Conservation (phyloP, 2,113 vertebrate species). For the Pseudorasbora parva region DNA sequence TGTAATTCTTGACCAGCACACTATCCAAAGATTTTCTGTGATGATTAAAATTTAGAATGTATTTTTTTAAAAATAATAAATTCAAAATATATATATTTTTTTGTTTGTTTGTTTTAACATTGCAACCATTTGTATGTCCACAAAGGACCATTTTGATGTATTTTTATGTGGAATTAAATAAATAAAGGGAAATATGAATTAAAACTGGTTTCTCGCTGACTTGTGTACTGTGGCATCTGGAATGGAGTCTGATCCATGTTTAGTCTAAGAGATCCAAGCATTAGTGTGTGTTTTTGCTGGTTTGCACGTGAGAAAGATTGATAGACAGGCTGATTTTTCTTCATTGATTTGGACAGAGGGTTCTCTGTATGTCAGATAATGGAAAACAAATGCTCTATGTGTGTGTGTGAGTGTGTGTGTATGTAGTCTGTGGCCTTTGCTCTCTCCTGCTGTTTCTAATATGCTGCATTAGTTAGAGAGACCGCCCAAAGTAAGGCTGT, state of each 20-base stretch:
- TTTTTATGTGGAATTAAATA: slow-evolving; percentile 6
- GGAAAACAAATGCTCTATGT: slow-evolving; percentile 69
- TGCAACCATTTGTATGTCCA: not conserved
- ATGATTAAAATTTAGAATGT: not conserved
- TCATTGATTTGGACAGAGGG: slow-evolving; percentile 54
- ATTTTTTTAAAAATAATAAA: not conserved
- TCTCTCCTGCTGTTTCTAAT: slow-evolving; percentile 73
- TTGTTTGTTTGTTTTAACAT: not conserved
- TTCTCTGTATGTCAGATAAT: slow-evolving; percentile 65
- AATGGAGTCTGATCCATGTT: slow-evolving; percentile 27
- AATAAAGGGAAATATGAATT: slow-evolving; percentile 21
- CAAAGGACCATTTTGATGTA: not conserved
- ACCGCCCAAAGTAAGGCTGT: slow-evolving; percentile 43
- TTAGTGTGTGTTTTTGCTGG: slow-evolving; percentile 39
- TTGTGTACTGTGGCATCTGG: not conserved
- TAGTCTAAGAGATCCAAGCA: slow-evolving; percentile 30
- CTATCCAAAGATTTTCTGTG: not conserved
- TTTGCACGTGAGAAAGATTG: slow-evolving; percentile 61
- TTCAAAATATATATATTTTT: not conserved
- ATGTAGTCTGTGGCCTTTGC: slow-evolving; percentile 59
- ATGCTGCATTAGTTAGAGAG: slow-evolving; percentile 64
- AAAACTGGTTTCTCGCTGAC: not conserved
- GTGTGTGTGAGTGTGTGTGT: slow-evolving; percentile 65
- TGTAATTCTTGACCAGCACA: not conserved
- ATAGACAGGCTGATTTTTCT: slow-evolving; percentile 52